These are phyloP conservation scores for Ahaetulla prasina DNA, from an alignment of 2,113 vertebrate genomes.

Conservation along the genomic window DNA sequence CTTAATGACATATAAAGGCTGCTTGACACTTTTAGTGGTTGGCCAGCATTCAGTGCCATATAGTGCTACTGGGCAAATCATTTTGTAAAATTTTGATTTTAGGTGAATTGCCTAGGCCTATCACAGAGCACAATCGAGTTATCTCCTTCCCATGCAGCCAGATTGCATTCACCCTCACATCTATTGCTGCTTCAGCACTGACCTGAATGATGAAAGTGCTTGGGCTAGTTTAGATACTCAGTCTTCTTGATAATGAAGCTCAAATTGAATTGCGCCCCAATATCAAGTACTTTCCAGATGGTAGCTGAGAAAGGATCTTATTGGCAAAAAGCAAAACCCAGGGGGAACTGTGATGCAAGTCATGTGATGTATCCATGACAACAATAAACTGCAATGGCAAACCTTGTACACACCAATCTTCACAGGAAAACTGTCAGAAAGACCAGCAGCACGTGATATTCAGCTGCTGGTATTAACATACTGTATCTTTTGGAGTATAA, in stretches of 20 bases:
- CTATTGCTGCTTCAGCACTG: neutral
- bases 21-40: neutral
- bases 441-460: neutral
- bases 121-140: neutral
- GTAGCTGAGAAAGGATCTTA: neutral
- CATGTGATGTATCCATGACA: neutral
- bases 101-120: neutral
- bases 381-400: neutral
- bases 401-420: neutral
- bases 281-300: neutral
- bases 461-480: neutral
- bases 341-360: neutral
- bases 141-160: neutral
- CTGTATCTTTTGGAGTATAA: too few species aligned
- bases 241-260: too few species aligned
- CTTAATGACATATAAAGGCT: neutral
- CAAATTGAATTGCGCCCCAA: neutral
- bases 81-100: neutral
- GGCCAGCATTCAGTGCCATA: neutral
- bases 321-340: neutral
- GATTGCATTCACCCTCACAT: neutral
- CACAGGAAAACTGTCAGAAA: neutral
- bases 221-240: neutral
- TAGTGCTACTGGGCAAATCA: neutral
- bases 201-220: neutral